Evolutionary conservation across 1,140 invertebrate genomes (phyloP).

Genomic region (Neotoxoptera formosana): DNA sequence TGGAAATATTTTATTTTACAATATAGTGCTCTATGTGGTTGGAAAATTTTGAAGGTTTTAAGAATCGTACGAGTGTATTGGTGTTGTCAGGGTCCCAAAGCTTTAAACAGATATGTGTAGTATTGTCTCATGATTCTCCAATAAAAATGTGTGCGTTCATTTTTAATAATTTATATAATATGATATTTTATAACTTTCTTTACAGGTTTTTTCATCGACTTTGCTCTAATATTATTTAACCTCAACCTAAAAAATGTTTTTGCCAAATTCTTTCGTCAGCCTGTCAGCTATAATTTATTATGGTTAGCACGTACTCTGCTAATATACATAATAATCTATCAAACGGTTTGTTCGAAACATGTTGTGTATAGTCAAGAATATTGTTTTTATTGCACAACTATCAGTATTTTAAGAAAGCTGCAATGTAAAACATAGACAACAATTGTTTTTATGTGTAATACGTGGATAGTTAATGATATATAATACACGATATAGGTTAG

Average conservation of each 20-base stretch:
- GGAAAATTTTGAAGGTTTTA: neutral
- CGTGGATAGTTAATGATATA: no score
- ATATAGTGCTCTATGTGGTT: neutral
- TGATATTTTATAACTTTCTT: neutral
- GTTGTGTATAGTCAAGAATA: neutral
- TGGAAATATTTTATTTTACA: no score
- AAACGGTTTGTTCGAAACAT: neutral
- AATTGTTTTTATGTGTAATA: neutral
- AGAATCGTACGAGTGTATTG: neutral
- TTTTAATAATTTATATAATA: neutral
- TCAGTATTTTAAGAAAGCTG: neutral
- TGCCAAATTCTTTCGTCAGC: constrained; percentile 45
- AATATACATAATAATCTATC: constrained; percentile 17
- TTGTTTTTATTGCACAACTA: neutral
- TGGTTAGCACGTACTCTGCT: neutral
- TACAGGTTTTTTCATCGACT: constrained; percentile 5
- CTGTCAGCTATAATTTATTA: constrained; percentile 35
- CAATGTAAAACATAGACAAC: neutral
- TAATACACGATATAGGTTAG: no score
- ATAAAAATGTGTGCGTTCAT: neutral
- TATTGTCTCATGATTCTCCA: neutral
- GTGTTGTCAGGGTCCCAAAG: neutral
- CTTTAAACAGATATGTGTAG: neutral
- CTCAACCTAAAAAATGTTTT: constrained; percentile 53
- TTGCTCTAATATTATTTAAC: constrained; percentile 47